Evolutionary conservation across 2,797 vertebrate genomes (phyloP).

Genomic region (Parotocinclus haroldoi): DNA sequence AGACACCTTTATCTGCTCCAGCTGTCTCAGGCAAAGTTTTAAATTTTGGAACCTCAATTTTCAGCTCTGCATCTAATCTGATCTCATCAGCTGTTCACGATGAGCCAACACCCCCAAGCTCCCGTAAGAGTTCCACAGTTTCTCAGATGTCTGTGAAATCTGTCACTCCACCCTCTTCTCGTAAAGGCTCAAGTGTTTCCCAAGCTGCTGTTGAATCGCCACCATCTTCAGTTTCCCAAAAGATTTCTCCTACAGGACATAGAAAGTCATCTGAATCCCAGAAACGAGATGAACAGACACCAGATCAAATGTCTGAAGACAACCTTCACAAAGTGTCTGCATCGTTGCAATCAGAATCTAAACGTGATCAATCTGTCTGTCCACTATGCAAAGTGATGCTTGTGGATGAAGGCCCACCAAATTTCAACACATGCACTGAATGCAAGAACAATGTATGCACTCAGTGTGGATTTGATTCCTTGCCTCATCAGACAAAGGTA

Average conservation of each 20-base stretch:
- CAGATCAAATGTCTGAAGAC: slow-evolving; percentile 9
- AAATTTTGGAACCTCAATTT: slow-evolving; percentile 83
- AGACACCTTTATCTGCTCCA: slow-evolving; percentile 66
- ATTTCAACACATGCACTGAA: slow-evolving; percentile 79
- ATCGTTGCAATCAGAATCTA: slow-evolving; percentile 44
- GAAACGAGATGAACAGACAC: slow-evolving; percentile 13
- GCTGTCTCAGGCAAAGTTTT: slow-evolving; percentile 81
- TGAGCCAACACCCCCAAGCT: slow-evolving; percentile 67
- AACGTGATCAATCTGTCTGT: slow-evolving; percentile 54
- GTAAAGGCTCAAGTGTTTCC: slow-evolving; percentile 56
- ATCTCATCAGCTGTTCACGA: slow-evolving; percentile 82
- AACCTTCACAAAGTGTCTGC: slow-evolving; percentile 50
- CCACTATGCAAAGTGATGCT: slow-evolving; percentile 80
- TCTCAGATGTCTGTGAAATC: slow-evolving; percentile 46
- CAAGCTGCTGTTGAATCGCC: slow-evolving; percentile 71
- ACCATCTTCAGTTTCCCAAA: slow-evolving; percentile 24
- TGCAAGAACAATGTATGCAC: slow-evolving; percentile 80
- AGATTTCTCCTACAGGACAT: slow-evolving; percentile 24
- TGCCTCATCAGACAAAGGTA: slow-evolving; percentile 69
- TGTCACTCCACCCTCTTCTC: slow-evolving; percentile 66
- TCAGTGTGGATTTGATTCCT: slow-evolving; percentile 85
- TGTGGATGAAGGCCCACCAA: slow-evolving; percentile 70
- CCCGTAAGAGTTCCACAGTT: slow-evolving; percentile 35
- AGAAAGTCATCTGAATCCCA: slow-evolving; percentile 46
- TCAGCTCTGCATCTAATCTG: slow-evolving; percentile 82